Evolutionary conservation across 1,140 invertebrate species (phyloP).

Genomic region (Trichomalopsis sarcophagae): DNA sequence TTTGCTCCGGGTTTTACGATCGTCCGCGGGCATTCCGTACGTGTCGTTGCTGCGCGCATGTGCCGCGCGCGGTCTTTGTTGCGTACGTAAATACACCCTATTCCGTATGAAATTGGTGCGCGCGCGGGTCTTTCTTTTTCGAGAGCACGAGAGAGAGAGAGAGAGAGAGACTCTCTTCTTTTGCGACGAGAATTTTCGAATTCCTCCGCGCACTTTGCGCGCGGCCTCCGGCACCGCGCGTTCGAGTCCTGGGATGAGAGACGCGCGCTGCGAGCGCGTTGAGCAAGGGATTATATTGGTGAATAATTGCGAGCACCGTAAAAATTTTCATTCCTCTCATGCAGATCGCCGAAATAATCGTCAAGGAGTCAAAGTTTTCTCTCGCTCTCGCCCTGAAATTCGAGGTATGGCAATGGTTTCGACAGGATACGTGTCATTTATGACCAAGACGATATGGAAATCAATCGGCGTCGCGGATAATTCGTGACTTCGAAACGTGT

Average conservation of each 20-base stretch:
- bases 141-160: not conserved
- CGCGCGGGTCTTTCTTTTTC: not conserved
- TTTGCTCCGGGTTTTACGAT: slow-evolving; percentile 46
- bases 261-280: not conserved
- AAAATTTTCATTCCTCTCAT: not conserved
- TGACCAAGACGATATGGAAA: slow-evolving; percentile 24
- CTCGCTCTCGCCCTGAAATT: not conserved
- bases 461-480: slow-evolving; percentile 35
- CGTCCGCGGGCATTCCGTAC: slow-evolving; percentile 48
- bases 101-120: slow-evolving; percentile 51
- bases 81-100: slow-evolving; percentile 51
- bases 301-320: not conserved
- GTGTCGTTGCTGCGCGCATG: slow-evolving; percentile 49
- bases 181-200: slow-evolving; percentile 36
- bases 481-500: not conserved
- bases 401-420: not conserved
- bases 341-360: not conserved
- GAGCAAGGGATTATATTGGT: not conserved
- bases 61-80: slow-evolving; percentile 47
- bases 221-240: not conserved
- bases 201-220: slow-evolving; percentile 1
- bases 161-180: not conserved
- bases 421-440: slow-evolving; percentile 10
- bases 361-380: slow-evolving; percentile 19
- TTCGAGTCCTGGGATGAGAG: not conserved